A percentile compares a stretch with the other conserved stretches of the same genome.
These are phyloP conservation scores for Drosophila atroscutellata DNA, from an alignment of 2,888 invertebrate species.

Conservation along the genomic window DNA sequence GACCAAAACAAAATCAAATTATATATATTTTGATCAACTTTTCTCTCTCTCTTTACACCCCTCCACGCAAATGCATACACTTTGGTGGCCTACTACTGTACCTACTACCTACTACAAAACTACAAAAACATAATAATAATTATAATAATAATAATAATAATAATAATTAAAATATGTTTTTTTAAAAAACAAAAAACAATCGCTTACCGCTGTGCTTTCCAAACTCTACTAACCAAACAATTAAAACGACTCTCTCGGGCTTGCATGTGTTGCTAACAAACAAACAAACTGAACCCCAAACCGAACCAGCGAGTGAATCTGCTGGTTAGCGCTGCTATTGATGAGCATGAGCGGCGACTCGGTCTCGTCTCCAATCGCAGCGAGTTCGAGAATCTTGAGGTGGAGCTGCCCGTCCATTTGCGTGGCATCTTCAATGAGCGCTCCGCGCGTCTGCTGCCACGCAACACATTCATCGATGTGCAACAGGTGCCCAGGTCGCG, in stretches of 20 bases:
- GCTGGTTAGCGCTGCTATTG: conserved; percentile 68
- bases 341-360: conserved; percentile 66
- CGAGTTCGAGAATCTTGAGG: conserved; percentile 79
- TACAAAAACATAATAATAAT: conserved; percentile 42
- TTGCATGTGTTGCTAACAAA: conserved; percentile 74
- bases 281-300: conserved; percentile 30
- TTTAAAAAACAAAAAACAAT: conserved; percentile 26
- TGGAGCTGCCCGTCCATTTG: conserved; percentile 82
- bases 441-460: conserved; percentile 74
- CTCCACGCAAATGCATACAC: conserved; percentile 78
- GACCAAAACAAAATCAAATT: conserved; percentile 58
- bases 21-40: conserved; percentile 70
- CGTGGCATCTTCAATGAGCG: conserved; percentile 78
- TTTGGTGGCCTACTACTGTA: conserved; percentile 79
- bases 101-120: conserved; percentile 71
- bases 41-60: conserved; percentile 77
- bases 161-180: conserved; percentile 27
- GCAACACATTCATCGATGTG: conserved; percentile 86
- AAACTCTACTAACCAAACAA: conserved; percentile 59
- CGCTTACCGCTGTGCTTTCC: conserved; percentile 75
- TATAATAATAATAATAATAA: conserved; percentile 36
- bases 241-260: conserved; percentile 40
- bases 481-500: conserved; percentile 86
- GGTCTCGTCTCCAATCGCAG: conserved; percentile 70
- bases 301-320: conserved; percentile 65